Conservation (phyloP, 2,113 vertebrate species). For the Baryphthengus martii region DNA sequence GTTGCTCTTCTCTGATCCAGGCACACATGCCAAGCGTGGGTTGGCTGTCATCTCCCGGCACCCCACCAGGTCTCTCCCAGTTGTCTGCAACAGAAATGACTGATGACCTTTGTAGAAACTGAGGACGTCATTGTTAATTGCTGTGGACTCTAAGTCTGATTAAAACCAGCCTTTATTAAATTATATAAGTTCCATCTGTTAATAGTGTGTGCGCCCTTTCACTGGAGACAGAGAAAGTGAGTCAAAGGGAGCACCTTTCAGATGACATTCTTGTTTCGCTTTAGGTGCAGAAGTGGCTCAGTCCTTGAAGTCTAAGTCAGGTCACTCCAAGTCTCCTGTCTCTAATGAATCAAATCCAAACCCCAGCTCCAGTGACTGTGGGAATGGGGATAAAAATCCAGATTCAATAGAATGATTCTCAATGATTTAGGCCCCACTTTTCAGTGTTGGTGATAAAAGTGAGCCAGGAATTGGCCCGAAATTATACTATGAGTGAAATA, state of each 20-base stretch:
- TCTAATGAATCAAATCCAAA: background rate
- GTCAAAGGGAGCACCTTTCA: background rate
- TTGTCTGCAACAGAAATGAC: background rate
- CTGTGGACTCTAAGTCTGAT: slow-evolving; percentile 14
- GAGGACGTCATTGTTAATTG: slow-evolving; percentile 33
- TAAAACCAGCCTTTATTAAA: slow-evolving; percentile 38
- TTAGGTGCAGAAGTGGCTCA: background rate
- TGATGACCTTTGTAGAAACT: background rate
- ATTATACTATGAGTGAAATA: background rate
- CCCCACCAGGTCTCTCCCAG: background rate
- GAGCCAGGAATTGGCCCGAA: background rate
- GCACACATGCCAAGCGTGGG: background rate
- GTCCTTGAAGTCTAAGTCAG: background rate
- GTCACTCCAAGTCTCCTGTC: background rate
- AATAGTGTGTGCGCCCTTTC: background rate
- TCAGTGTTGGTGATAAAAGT: background rate
- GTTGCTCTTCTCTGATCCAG: background rate
- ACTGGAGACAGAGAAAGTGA: background rate
- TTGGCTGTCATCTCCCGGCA: background rate
- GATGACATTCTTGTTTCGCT: background rate
- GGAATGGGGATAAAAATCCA: background rate
- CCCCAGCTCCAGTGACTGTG: background rate
- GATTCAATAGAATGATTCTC: background rate
- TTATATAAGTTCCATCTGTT: slow-evolving; percentile 49
- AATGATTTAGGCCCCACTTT: background rate